Evolutionary conservation across 2,113 vertebrate species (phyloP), one percentile per base, ranked within the genome.

Genomic region (Helogale parvula): DNA sequence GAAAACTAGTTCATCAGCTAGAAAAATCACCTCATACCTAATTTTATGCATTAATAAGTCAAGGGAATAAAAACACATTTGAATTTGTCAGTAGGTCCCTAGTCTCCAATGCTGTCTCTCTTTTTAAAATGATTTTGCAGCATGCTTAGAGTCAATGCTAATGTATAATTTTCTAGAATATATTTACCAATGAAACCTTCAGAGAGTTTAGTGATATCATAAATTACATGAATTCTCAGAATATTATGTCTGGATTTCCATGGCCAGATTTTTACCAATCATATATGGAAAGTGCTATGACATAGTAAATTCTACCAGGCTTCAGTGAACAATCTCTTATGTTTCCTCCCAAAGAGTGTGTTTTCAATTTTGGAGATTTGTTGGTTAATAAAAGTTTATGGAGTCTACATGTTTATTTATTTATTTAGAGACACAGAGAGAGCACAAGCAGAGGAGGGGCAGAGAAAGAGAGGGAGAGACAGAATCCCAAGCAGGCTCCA

Each of bases 91-190:
- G 71, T 89, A 90, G 29, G 71, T 77, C 60, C 45, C 93, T 86
- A 72, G 80, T 83, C 65, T 96, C 72, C 91, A 68, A n/a, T 96
- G 27, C 25, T 96, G 14, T 84, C 0, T 47, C 1, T 72, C 0
- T 97, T 97, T 97, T 97, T 27, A 93, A 83, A 96, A 54, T 69
- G 77, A 96, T 96, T 98, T 68, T 96, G 82, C 47, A 97, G 86
- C 8, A 86, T 72, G 97, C 93, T 96, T 52, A 87, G 82, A 96
- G 97, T 98, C 97, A 93, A 96, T 68, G 2, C 35, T 71, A 17
- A 54, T 89, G 11, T 97, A 27, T 12, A 2, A 94, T 97, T 72
- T 98, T 79, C 41, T 95, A 7, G 16, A 90, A 74, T 81, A 25
- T 60, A 90, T 23, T 81, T 91, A 88, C 68, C 38, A 23, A 93